Base-by-base conservation (phyloP, 2,888 invertebrate species). In the Euclidia mi region DNA sequence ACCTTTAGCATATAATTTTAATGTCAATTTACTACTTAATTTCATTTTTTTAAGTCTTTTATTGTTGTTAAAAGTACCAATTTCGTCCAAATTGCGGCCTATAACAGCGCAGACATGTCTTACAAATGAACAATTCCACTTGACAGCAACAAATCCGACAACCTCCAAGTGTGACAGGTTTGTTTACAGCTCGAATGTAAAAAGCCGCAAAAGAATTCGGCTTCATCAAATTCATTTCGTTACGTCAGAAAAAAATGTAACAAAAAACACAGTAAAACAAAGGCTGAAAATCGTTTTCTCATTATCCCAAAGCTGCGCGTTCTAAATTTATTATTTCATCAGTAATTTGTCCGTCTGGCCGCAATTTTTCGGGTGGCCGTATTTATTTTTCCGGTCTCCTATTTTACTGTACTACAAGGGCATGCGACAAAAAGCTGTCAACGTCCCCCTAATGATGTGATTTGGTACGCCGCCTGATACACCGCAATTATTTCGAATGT, bases 251-350 rank as follows among this genome's bases (percentile, higher is more conserved):
- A 28, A 52, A 69, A 56, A 17, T 37, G 47, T 42, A 45, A 34
- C 11, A 66, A 42, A 52, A 45, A 56, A 53, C 49, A 66, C 51
- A 47, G 46, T 28, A 65, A 70, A 63, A 74, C 62, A 66, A 60
- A 62, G 43, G 51, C 6, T 46, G 55, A 59, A 71, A 71, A 66
- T 71, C 45, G 63, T 56, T 71, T 71, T 74, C 71, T 74, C 71
- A 74, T 71, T 74, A 71, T 60, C 57, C 50, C 38, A 14, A 41
- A 11, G 52, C 45, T 56, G 47, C 60, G 57, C 63, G 63, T 42
- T 53, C 57, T 49, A 71, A 71, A 71, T 74, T 74, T 74, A 71
- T 74, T 71, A 71, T 71, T 65, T 65, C 48, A 42, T 40, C 67
- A 37, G 56, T 74, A 71, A 65, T 66, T 71, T 71, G 71, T 74